Evolutionary conservation across 2,888 invertebrate genomes (phyloP).

Genomic region (Crepidodera aurea): DNA sequence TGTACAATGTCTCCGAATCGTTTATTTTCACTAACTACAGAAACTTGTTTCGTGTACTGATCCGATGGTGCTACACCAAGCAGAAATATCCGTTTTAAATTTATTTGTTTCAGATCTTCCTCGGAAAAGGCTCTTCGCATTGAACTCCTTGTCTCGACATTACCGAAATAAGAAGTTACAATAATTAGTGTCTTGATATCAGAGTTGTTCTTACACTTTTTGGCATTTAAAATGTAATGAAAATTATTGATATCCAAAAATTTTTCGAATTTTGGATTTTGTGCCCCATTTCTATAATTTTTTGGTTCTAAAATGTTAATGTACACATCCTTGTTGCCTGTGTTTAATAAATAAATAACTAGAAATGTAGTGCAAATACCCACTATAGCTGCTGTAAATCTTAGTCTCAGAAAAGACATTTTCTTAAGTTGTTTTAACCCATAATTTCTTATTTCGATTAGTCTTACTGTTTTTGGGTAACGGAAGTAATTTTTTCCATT

Average conservation of each 20-base stretch:
- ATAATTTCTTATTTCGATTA: no score
- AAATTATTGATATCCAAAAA: constrained; percentile 50
- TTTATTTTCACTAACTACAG: constrained; percentile 69
- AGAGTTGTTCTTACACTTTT: constrained; percentile 43
- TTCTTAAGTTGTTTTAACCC: neutral
- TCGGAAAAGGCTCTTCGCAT: constrained; percentile 73
- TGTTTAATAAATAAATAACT: constrained; percentile 10
- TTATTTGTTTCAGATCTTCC: constrained; percentile 66
- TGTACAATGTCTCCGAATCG: constrained; percentile 76
- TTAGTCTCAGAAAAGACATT: constrained; percentile 7
- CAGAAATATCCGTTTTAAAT: constrained; percentile 73
- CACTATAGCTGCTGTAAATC: neutral
- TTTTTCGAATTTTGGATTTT: constrained; percentile 28
- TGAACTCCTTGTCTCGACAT: constrained; percentile 73
- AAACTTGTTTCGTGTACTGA: constrained; percentile 65
- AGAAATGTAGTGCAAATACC: neutral
- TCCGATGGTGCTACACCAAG: constrained; percentile 69
- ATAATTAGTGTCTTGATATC: constrained; percentile 63
- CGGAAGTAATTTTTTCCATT: no score
- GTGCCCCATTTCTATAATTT: neutral
- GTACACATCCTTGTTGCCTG: constrained; percentile 10
- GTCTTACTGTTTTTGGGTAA: no score
- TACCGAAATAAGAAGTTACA: constrained; percentile 80
- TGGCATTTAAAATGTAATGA: constrained; percentile 49
- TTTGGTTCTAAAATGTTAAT: constrained; percentile 9